Evolutionary conservation across 1,140 invertebrate genomes (phyloP).

Genomic region (Pantala flavescens): DNA sequence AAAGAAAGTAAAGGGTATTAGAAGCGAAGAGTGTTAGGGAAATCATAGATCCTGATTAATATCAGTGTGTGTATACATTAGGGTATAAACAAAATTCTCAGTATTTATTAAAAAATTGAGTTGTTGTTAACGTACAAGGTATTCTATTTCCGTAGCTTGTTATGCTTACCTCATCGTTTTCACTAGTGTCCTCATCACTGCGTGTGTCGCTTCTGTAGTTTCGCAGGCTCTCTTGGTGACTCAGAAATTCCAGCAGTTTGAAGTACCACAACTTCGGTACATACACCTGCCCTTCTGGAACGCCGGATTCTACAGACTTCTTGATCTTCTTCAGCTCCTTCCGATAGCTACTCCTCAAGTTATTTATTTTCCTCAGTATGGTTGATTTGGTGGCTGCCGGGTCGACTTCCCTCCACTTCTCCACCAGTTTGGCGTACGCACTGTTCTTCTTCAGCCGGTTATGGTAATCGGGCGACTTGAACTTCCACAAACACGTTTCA

Average conservation of each 20-base stretch:
- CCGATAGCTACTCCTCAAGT: constrained; percentile 22
- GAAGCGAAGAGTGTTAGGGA: too few relatives aligned
- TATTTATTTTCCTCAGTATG: constrained; percentile 29
- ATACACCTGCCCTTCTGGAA: constrained; percentile 25
- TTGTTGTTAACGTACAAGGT: too few relatives aligned
- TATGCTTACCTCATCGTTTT: too few relatives aligned
- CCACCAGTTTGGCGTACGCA: constrained; percentile 26
- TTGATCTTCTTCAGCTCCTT: constrained; percentile 30
- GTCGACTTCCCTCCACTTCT: constrained; percentile 27
- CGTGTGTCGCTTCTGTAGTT: too few relatives aligned
- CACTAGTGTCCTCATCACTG: too few relatives aligned
- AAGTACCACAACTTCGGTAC: constrained; percentile 30
- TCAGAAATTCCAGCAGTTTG: constrained; percentile 26
- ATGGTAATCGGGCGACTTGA: constrained; percentile 28
- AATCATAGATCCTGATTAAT: too few relatives aligned
- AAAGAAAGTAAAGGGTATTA: too few relatives aligned
- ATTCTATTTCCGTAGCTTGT: too few relatives aligned
- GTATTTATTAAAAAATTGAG: too few relatives aligned
- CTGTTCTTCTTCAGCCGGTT: constrained; percentile 27
- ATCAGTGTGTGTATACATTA: too few relatives aligned
- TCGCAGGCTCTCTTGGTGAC: constrained; percentile 21
- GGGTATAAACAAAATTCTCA: too few relatives aligned
- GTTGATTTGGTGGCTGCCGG: constrained; percentile 24
- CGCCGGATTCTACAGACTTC: constrained; percentile 23
- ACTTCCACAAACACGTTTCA: constrained; percentile 28